Evolutionary conservation across 2,797 vertebrate species (phyloP), one percentile per base, ranked within the genome.

Genomic region (Diplodus puntazzo): DNA sequence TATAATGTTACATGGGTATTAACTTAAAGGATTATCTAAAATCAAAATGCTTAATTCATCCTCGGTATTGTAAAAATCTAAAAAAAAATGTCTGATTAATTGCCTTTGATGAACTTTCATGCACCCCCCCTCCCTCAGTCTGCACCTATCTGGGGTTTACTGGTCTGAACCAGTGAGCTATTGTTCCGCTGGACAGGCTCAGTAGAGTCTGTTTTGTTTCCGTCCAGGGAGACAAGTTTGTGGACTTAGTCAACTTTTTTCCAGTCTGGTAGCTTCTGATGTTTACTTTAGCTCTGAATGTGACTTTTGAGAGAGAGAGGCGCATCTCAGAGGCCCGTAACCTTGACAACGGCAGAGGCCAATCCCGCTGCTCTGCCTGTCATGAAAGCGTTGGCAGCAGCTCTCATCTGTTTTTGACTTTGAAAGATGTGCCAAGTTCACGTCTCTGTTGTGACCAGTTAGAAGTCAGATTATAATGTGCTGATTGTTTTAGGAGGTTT

Each of bases 201-300:
- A 74, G 79, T 82, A 86, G 80, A 62, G 79, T 88, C 87, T 79
- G 77, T 80, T 92, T 94, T 92, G 80, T 92, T 87, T 91, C 83
- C 69, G 62, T 77, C 75, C 84, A 69, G 76, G 87, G 85, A 80
- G 77, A 93, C 84, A 90, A 39, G 81, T 87, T 90, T 95, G 96
- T 95, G 87, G 94, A 92, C 89, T 92, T 91, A 94, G 94, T 89
- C 84, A 75, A 92, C 89, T 92, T 92, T 88, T 87, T 95, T 95
- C 94, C 95, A 95, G 95, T 95, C 95, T 95, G 91, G 94, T 94
- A 89, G 91, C 86, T 93, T 90, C 90, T 88, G 85, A 61, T 95
- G 94, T 96, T 95, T 93, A 81, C 93, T 96, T 92, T 92, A 81
- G 89, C 83, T 77, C 77, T 93, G 87, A 94, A 94, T 95, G 92